These are phyloP conservation scores for Xylota segnis DNA, from an alignment of 2,888 invertebrate species.

Conservation along the genomic window DNA sequence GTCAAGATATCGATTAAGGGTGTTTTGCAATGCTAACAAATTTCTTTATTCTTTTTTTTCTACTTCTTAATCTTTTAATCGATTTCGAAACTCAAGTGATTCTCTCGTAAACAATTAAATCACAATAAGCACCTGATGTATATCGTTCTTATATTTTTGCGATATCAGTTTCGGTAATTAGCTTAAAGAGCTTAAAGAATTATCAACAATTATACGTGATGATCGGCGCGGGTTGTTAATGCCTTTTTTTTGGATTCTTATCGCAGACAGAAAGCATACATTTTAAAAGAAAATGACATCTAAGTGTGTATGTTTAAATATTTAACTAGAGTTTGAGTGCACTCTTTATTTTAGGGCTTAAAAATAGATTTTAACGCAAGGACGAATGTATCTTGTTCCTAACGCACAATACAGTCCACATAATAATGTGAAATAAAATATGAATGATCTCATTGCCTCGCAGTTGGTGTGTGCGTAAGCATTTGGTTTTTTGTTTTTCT, in stretches of 20 bases:
- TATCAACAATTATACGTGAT: constrained; percentile 2
- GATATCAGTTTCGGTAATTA: constrained; percentile 7
- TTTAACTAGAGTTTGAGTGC: constrained; percentile 9
- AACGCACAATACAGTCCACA: neutral
- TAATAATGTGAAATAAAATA: constrained; percentile 22
- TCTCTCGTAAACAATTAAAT: constrained; percentile 21
- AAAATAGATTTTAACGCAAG: constrained; percentile 1
- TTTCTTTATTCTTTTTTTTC: neutral
- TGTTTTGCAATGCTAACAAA: neutral
- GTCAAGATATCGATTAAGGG: constrained; percentile 13
- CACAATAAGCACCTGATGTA: neutral
- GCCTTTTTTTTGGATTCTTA: constrained; percentile 4
- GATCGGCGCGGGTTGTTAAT: constrained; percentile 3
- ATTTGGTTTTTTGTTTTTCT: neutral
- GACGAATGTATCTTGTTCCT: neutral
- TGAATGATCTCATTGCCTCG: constrained; percentile 7
- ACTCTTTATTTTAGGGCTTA: constrained; percentile 5
- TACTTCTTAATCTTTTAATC: neutral
- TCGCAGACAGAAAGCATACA: neutral
- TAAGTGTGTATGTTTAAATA: constrained; percentile 7
- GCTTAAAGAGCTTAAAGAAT: constrained; percentile 7
- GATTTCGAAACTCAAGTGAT: neutral
- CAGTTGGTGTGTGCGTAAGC: neutral
- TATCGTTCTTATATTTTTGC: neutral
- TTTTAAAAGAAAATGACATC: neutral